These are phyloP conservation scores for Pogonus chalceus DNA, from an alignment of 1,140 invertebrate species.

Conservation along the genomic window DNA sequence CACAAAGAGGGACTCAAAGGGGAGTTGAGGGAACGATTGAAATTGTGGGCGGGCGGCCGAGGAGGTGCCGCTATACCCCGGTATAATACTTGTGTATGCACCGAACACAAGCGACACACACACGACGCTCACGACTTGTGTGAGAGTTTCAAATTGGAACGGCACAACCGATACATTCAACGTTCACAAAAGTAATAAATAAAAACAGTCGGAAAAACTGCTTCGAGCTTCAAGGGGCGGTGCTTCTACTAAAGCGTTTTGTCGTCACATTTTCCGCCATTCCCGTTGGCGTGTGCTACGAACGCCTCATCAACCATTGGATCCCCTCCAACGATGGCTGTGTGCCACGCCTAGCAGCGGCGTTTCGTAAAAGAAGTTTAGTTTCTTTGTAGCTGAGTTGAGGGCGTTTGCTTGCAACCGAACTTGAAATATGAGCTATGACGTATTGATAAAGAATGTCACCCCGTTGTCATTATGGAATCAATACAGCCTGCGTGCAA, in stretches of 20 bases:
- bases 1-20: no score
- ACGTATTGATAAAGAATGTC: conserved; percentile 51
- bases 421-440: conserved; percentile 40
- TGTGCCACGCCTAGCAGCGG: conserved; percentile 21
- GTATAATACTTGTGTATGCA: neutral
- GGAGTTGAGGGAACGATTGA: no score
- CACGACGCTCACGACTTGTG: neutral
- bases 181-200: conserved; percentile 56
- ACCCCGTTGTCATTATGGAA: conserved; percentile 43
- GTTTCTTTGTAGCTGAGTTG: conserved; percentile 35
- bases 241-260: conserved; percentile 7
- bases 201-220: conserved; percentile 49
- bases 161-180: conserved; percentile 45
- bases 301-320: conserved; percentile 28
- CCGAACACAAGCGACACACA: neutral
- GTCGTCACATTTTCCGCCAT: conserved; percentile 17
- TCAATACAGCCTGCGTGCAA: conserved; percentile 28
- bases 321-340: conserved; percentile 13
- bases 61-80: neutral
- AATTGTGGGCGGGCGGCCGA: neutral
- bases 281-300: conserved; percentile 25
- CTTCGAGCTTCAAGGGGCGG: conserved; percentile 27
- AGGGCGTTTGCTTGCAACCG: conserved; percentile 31
- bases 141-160: conserved; percentile 35
- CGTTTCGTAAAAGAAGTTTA: conserved; percentile 32